Base-by-base conservation (phyloP, 2,797 vertebrate species). In the Spatula clypeata region DNA sequence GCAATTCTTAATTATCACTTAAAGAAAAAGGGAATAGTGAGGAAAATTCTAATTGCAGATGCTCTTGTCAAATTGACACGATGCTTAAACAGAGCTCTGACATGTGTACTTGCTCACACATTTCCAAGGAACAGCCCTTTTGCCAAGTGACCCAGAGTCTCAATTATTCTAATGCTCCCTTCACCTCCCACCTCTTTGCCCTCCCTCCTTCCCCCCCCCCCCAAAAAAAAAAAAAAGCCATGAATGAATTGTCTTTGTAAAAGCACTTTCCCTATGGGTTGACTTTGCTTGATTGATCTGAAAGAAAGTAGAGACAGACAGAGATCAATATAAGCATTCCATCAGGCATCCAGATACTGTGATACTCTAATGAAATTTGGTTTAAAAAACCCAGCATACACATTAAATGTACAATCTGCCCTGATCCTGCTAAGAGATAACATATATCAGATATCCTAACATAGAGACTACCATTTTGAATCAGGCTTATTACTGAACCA, bases 61-160 rank as follows among this genome's bases (percentile, higher is more conserved):
- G 24, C 6, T 90, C 58, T 49, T 76, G 70, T 76, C 53, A 88
- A 76, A 90, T 62, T 88, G 23, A 9, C 8, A 17, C 55, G 53
- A 71, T 4, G 21, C 23, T 29, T 87, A 32, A 69, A 47, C 24
- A 66, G 14, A 72, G 16, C 27, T 76, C 20, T 74, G 60, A 54
- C 9, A 21, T 57, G 6, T 4, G 2, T n/a, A 23, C 40, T 11
- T 34, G 15, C 8, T 44, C 6, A 27, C 4, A 31, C 0, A 1
- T 69, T 40, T 75, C 91, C 49, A n/a, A 80, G 45, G 15, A 49
- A 40, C 13, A 69, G 42, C 7, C 11, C 16, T 89, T 89, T 81
- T 32, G 72, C 21, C 40, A 26, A 62, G 13, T 65, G 49, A 80
- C 6, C 15, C 34, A 67, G 2, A 67, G 8, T 27, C 27, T 87